Evolutionary conservation across 2,888 invertebrate genomes (phyloP).

Genomic region (Biston betularia): DNA sequence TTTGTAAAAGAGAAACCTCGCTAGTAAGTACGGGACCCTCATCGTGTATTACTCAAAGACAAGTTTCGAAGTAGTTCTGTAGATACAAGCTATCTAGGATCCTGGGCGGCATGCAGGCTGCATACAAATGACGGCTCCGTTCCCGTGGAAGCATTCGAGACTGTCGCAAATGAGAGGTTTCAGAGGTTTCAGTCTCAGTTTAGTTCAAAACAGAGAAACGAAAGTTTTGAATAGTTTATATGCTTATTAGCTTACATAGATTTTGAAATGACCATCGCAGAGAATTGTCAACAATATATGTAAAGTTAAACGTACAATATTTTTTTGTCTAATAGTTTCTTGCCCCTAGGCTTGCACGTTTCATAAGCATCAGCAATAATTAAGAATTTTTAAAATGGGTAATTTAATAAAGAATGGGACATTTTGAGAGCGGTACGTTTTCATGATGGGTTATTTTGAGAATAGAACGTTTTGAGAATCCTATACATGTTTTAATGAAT

Average conservation of each 20-base stretch:
- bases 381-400: too few species aligned
- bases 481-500: too few species aligned
- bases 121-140: conserved; percentile 7
- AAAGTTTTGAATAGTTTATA: conserved; percentile 1
- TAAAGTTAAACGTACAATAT: too few species aligned
- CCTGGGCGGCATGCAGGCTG: background rate
- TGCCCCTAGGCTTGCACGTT: too few species aligned
- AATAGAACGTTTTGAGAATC: too few species aligned
- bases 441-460: too few species aligned
- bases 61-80: conserved; percentile 17
- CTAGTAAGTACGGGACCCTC: background rate
- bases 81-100: conserved; percentile 13
- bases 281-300: background rate
- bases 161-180: conserved; percentile 1
- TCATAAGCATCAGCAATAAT: too few species aligned
- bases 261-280: background rate
- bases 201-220: background rate
- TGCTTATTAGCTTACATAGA: background rate
- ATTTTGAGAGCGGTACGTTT: too few species aligned
- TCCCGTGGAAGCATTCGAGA: conserved; percentile 4
- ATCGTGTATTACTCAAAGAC: background rate
- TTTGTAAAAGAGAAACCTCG: background rate
- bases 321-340: too few species aligned
- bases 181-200: conserved; percentile 11
- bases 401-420: too few species aligned